Conservation (phyloP, 2,797 vertebrate species). For the Botia kubotai region DNA sequence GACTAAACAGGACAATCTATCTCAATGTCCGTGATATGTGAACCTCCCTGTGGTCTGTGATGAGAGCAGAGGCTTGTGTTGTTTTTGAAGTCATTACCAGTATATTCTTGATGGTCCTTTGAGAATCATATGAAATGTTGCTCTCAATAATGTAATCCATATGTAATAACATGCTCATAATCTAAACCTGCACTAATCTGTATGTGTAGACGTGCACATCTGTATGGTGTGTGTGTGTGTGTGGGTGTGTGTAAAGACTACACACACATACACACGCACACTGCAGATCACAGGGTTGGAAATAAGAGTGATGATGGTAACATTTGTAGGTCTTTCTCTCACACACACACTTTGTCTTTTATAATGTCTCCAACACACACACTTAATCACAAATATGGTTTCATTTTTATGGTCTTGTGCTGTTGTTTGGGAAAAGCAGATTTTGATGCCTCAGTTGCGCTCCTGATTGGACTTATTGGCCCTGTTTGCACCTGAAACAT, state of each 20-base stretch:
- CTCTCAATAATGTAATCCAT: conserved; percentile 59
- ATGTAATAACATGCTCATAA: conserved; percentile 44
- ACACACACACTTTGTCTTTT: background rate
- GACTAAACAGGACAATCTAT: conserved; percentile 45
- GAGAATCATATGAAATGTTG: conserved; percentile 57
- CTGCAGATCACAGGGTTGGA: conserved; percentile 14
- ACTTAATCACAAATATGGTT: background rate
- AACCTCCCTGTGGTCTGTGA: conserved; percentile 49
- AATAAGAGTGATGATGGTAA: conserved; percentile 27
- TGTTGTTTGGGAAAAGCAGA: background rate
- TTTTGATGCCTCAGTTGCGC: background rate
- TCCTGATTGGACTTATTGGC: background rate
- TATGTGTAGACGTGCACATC: background rate
- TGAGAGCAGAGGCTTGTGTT: conserved; percentile 52
- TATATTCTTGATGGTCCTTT: conserved; percentile 61
- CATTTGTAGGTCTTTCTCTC: conserved; percentile 3
- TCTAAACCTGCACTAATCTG: conserved; percentile 37
- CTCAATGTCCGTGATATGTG: conserved; percentile 36
- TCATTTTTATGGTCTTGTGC: background rate
- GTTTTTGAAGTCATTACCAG: conserved; percentile 50
- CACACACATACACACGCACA: too few relatives aligned
- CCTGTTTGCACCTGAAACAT: background rate
- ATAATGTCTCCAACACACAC: background rate
- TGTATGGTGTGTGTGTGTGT: background rate
- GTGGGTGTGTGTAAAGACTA: background rate